These are phyloP conservation scores for Parnassius mnemosyne DNA, from an alignment of 2,888 invertebrate species.

Conservation along the genomic window DNA sequence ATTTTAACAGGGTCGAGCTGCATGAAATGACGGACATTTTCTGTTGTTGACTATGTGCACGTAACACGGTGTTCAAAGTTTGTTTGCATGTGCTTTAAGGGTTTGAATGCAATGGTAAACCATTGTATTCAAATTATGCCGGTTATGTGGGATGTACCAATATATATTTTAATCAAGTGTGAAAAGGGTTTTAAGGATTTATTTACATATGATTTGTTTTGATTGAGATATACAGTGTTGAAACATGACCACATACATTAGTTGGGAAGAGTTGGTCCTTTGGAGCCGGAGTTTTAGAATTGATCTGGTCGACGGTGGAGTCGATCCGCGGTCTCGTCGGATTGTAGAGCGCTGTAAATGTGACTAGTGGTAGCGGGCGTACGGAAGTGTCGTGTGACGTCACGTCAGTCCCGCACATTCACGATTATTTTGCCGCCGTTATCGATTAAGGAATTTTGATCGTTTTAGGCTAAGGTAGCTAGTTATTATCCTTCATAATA, in stretches of 20 bases:
- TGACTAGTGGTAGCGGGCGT: constrained; percentile 21
- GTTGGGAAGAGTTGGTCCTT: constrained; percentile 12
- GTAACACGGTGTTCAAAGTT: no score
- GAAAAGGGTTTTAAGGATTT: no score
- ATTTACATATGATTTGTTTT: no score
- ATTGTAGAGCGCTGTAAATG: constrained; percentile 3
- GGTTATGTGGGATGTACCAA: no score
- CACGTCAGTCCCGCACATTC: constrained; percentile 36
- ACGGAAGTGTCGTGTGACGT: constrained; percentile 18
- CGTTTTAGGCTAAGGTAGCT: constrained; percentile 69
- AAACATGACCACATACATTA: not conserved
- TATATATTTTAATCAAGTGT: no score
- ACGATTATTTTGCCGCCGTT: constrained; percentile 43
- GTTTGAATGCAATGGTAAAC: no score
- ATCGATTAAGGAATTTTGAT: constrained; percentile 55
- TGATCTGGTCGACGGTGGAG: not conserved
- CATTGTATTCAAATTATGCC: no score
- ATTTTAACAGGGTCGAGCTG: no score
- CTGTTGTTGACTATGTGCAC: no score
- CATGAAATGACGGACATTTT: no score
- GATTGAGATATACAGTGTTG: constrained; percentile 14
- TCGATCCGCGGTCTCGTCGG: not conserved
- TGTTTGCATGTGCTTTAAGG: no score
- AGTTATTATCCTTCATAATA: constrained; percentile 56
- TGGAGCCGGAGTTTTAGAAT: constrained; percentile 6